These are phyloP conservation scores for Cavia porcellus DNA, from an alignment of 2,113 vertebrate species.

Conservation along the genomic window DNA sequence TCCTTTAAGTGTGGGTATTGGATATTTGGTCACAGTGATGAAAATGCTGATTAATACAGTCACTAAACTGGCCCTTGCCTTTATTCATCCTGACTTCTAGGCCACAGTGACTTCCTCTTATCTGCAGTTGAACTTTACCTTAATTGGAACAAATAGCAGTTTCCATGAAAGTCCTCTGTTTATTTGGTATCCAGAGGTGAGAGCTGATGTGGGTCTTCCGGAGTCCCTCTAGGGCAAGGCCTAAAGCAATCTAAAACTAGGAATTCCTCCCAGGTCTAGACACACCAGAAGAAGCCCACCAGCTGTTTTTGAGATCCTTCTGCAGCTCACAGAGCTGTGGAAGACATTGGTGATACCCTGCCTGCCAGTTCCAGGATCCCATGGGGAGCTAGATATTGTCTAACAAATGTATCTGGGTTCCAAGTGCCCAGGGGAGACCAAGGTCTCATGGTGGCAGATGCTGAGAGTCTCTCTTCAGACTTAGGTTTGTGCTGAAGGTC, in stretches of 20 bases:
- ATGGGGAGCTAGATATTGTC: neutral
- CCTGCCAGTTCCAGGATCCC: neutral
- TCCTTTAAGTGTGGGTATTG: neutral
- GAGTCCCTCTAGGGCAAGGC: neutral
- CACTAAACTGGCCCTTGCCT: neutral
- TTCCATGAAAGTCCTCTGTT: neutral
- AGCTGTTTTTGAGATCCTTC: constrained; percentile 11
- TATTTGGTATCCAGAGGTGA: neutral
- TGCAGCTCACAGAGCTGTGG: neutral
- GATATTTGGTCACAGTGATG: neutral
- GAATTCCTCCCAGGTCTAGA: neutral
- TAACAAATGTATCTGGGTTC: constrained; percentile 1
- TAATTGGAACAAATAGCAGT: neutral
- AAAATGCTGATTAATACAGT: neutral
- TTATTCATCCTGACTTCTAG: constrained; percentile 18
- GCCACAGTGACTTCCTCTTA: constrained; percentile 3
- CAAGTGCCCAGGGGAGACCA: neutral
- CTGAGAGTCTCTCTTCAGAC: constrained; percentile 40
- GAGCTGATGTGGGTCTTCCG: neutral
- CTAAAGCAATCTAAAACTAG: neutral
- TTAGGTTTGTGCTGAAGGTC: constrained; percentile 32
- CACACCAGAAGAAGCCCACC: neutral
- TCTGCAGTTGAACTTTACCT: neutral
- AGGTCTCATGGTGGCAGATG: neutral
- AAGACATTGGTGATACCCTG: neutral